A percentile compares a stretch with the other conserved stretches of the same genome.
Conservation (phyloP, 2,113 vertebrate species). For the Bucco capensis region DNA sequence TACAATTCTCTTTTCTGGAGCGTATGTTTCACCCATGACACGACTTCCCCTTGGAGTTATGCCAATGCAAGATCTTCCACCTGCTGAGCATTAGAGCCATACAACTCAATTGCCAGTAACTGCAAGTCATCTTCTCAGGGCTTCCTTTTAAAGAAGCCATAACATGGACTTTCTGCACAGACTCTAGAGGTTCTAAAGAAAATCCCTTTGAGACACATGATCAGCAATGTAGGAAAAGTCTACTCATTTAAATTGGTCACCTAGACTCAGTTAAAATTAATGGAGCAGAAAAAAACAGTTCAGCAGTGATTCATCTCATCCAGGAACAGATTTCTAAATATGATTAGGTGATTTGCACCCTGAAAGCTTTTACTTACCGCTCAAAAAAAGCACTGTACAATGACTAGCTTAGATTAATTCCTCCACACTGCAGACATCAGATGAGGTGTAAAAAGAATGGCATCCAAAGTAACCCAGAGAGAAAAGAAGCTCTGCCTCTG, state of each 20-base stretch:
- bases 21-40: not conserved
- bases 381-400: not conserved
- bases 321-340: constrained; percentile 8
- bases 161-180: not conserved
- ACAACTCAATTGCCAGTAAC: not conserved
- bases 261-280: constrained; percentile 13
- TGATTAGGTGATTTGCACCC: not conserved
- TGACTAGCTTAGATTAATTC: not conserved
- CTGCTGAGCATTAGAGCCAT: not conserved
- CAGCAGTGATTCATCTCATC: not conserved
- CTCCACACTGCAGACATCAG: not conserved
- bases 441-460: not conserved
- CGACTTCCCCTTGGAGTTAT: not conserved
- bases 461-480: not conserved
- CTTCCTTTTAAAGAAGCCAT: not conserved
- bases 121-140: not conserved
- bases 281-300: rapidly evolving
- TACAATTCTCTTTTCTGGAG: not conserved
- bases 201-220: not conserved
- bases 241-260: not conserved
- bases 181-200: not conserved
- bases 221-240: not conserved
- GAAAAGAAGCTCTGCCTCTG: not conserved
- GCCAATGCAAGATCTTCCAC: not conserved
- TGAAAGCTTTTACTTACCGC: not conserved